Percentiles rank a stretch among this genome's conserved stretches.
These are phyloP conservation scores for Lasioglossum zephyrum DNA, from an alignment of 2,888 invertebrate species.

Conservation along the genomic window DNA sequence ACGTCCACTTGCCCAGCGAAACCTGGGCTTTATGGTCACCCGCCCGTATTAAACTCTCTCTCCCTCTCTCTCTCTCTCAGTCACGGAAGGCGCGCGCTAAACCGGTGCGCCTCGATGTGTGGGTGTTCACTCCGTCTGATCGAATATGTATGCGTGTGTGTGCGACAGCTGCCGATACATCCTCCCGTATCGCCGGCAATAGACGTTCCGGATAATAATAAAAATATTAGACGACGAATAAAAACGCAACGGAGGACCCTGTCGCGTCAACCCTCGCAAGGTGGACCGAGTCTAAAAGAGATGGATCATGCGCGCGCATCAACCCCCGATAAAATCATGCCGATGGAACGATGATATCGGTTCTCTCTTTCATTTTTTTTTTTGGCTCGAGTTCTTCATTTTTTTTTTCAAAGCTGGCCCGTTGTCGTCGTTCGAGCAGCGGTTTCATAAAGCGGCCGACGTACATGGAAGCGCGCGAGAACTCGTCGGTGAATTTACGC, in stretches of 20 bases:
- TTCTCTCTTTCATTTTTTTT: background rate
- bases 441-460: constrained; percentile 36
- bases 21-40: constrained; percentile 72
- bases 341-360: constrained; percentile 32
- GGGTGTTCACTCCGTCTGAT: background rate
- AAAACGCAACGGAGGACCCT: constrained; percentile 18
- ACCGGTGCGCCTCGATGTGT: constrained; percentile 19
- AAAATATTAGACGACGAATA: constrained; percentile 49
- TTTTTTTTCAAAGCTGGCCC: background rate
- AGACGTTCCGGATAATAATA: constrained; percentile 65
- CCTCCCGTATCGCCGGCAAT: constrained; percentile 55
- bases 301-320: constrained; percentile 53
- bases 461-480: background rate
- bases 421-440: constrained; percentile 22
- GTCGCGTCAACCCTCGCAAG: constrained; percentile 12
- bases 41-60: constrained; percentile 72
- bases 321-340: constrained; percentile 43
- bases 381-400: background rate
- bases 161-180: constrained; percentile 71
- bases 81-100: constrained; percentile 61
- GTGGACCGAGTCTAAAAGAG: constrained; percentile 56
- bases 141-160: background rate
- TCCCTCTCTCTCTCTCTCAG: constrained; percentile 59
- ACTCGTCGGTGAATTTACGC: constrained; percentile 37
- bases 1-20: constrained; percentile 57